Conservation (phyloP, 1,140 invertebrate species). For the Eciton burchellii region DNA sequence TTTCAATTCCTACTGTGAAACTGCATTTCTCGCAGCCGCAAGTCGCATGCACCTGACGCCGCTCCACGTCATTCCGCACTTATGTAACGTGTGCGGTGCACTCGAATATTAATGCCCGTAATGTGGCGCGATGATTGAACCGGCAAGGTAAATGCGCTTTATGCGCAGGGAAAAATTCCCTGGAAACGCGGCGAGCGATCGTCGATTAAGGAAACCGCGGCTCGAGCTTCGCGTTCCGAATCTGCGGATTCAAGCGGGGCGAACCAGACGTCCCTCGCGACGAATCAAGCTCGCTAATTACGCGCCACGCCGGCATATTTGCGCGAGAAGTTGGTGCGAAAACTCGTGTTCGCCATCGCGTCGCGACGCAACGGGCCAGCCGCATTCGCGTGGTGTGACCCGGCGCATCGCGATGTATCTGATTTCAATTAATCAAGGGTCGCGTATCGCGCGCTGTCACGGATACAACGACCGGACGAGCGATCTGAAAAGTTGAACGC, state of each 20-base stretch:
- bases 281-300: too few species aligned
- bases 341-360: slow-evolving; percentile 27
- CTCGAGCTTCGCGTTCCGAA: too few species aligned
- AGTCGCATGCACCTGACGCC: slow-evolving; percentile 57
- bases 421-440: slow-evolving; percentile 58
- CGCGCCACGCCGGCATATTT: neutral
- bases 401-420: slow-evolving; percentile 48
- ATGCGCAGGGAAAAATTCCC: slow-evolving; percentile 27
- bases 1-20: slow-evolving; percentile 66
- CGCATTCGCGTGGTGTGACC: slow-evolving; percentile 2
- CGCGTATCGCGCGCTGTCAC: slow-evolving; percentile 31
- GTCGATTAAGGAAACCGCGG: neutral
- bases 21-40: slow-evolving; percentile 59
- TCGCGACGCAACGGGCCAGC: neutral
- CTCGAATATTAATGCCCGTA: slow-evolving; percentile 59
- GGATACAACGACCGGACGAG: slow-evolving; percentile 12
- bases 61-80: slow-evolving; percentile 53
- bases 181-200: neutral
- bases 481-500: slow-evolving; percentile 40
- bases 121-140: slow-evolving; percentile 57
- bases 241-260: too few species aligned
- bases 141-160: slow-evolving; percentile 37
- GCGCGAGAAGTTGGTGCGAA: neutral
- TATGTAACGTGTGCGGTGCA: slow-evolving; percentile 56
- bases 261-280: too few species aligned